Evolutionary conservation across 2,797 vertebrate genomes (phyloP).

Genomic region (Lutjanus argentimaculatus): DNA sequence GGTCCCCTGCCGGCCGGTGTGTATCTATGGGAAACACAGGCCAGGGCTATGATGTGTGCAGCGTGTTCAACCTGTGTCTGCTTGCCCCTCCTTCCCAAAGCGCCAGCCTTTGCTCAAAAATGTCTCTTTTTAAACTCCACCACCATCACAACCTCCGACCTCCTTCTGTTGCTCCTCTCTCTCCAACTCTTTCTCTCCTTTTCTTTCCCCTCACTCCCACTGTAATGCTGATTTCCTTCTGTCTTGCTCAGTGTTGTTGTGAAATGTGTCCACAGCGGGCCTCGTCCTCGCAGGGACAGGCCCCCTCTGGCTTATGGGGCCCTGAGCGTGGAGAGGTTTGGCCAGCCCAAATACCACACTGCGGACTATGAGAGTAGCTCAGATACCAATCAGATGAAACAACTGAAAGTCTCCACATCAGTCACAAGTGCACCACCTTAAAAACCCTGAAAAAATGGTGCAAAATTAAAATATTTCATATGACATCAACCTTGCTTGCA

Average conservation of each 20-base stretch:
- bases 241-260: constrained; percentile 72
- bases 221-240: constrained; percentile 33
- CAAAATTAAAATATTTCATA: no score
- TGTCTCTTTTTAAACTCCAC: constrained; percentile 23
- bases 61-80: constrained; percentile 72
- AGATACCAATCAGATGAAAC: neutral
- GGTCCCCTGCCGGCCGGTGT: constrained; percentile 26
- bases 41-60: constrained; percentile 72
- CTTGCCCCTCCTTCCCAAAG: constrained; percentile 54
- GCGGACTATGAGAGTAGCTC: neutral
- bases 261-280: constrained; percentile 37
- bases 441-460: neutral
- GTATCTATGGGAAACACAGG: constrained; percentile 69
- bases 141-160: constrained; percentile 15
- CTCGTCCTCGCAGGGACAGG: neutral
- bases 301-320: constrained; percentile 35
- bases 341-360: constrained; percentile 5
- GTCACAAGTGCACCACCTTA: no score
- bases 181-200: constrained; percentile 14
- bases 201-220: constrained; percentile 32
- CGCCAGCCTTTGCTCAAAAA: constrained; percentile 47
- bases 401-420: neutral
- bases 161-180: constrained; percentile 22
- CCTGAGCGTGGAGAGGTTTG: constrained; percentile 45
- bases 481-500: neutral